phyloP scores from a whole-genome alignment of 2,113 vertebrate genomes.

The Macquaria ambigua region DNA sequence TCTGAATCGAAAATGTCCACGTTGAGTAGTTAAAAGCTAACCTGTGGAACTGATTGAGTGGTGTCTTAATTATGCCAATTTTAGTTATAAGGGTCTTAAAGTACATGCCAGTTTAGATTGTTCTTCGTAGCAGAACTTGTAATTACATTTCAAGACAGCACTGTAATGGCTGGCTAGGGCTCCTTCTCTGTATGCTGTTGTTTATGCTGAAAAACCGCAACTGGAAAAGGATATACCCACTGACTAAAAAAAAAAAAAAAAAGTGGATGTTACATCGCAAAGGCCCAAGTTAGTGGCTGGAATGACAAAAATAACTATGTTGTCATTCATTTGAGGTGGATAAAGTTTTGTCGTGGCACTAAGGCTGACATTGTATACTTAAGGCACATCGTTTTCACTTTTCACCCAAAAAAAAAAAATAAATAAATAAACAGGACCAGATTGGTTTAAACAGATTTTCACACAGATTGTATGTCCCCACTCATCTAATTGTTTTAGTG shows the following conservation, averaged over 20 bases:
- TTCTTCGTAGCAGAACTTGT: constrained; percentile 36
- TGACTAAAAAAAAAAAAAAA: constrained; percentile 50
- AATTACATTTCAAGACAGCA: constrained; percentile 56
- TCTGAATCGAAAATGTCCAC: constrained; percentile 19
- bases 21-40: constrained; percentile 21
- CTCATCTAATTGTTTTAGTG: neutral
- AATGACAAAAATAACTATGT: constrained; percentile 75
- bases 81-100: constrained; percentile 36
- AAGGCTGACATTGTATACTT: neutral
- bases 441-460: neutral
- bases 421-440: neutral
- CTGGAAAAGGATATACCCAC: constrained; percentile 66
- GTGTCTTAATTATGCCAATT: constrained; percentile 54
- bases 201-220: constrained; percentile 73
- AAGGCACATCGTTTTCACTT: constrained; percentile 23
- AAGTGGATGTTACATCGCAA: constrained; percentile 70
- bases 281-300: constrained; percentile 60
- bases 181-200: constrained; percentile 62
- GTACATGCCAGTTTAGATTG: constrained; percentile 42
- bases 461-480: neutral
- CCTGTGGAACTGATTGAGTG: constrained; percentile 8
- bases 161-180: constrained; percentile 41
- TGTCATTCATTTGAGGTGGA: constrained; percentile 59
- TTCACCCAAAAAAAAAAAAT: constrained; percentile 4
- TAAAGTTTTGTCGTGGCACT: constrained; percentile 35